phyloP scores from a whole-genome alignment of 1,140 invertebrate species.

The honey bee (Apis mellifera) region Amel_HAv3.1 CM009945.2:7537001-7537500 shows the following conservation, averaged over 20 bases:
- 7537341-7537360: conserved; percentile 29
- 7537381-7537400: too few species aligned
- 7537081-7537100: conserved; percentile 1
- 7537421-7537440: too few species aligned
- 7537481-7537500: too few species aligned
- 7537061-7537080: neutral
- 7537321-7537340: conserved; percentile 42
- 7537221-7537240: conserved; percentile 37
- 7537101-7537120: neutral
- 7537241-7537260: conserved; percentile 61
- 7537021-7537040: neutral
- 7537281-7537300: conserved; percentile 18
- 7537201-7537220: conserved; percentile 4
- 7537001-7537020: neutral
- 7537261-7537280: conserved; percentile 68
- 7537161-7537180: neutral
- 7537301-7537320: conserved; percentile 25
- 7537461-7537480: too few species aligned
- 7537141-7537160: neutral
- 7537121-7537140: neutral
- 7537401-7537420: too few species aligned
- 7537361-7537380: neutral
- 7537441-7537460: too few species aligned
- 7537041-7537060: conserved; percentile 31
- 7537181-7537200: too few species aligned